These are phyloP conservation scores for Metaphire vulgaris DNA, from an alignment of 1,140 invertebrate species.

Conservation along the genomic window DNA sequence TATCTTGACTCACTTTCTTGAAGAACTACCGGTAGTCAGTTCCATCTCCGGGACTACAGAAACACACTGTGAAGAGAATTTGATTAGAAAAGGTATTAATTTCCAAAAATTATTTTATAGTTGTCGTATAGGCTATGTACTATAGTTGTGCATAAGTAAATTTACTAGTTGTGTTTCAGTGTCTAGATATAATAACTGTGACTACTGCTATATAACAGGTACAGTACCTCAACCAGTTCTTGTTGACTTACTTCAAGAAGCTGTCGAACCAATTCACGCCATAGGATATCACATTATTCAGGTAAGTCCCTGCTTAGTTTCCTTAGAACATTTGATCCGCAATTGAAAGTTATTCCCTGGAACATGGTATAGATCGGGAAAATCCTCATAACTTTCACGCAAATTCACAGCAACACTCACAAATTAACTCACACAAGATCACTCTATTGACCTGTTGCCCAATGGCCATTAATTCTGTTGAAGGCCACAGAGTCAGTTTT, in stretches of 20 bases:
- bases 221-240: neutral
- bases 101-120: too few species aligned
- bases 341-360: neutral
- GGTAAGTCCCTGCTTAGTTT: too few species aligned
- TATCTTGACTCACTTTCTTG: too few species aligned
- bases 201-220: neutral
- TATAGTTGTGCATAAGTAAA: too few species aligned
- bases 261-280: neutral
- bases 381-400: neutral
- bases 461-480: neutral
- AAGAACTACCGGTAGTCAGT: too few species aligned
- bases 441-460: neutral
- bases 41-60: too few species aligned
- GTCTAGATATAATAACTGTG: too few species aligned
- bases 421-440: neutral
- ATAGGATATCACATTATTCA: neutral
- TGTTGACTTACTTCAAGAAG: neutral
- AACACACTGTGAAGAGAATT: too few species aligned
- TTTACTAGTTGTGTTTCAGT: too few species aligned
- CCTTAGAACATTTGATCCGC: neutral
- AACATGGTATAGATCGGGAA: neutral
- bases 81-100: too few species aligned
- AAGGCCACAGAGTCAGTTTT: neutral
- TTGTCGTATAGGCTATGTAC: too few species aligned
- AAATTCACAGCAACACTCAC: neutral